A percentile compares a stretch with the other conserved stretches of the same genome.
These are phyloP conservation scores for Porites lutea DNA, from an alignment of 64 coral and sea anemone species.

Conservation along the genomic window DNA sequence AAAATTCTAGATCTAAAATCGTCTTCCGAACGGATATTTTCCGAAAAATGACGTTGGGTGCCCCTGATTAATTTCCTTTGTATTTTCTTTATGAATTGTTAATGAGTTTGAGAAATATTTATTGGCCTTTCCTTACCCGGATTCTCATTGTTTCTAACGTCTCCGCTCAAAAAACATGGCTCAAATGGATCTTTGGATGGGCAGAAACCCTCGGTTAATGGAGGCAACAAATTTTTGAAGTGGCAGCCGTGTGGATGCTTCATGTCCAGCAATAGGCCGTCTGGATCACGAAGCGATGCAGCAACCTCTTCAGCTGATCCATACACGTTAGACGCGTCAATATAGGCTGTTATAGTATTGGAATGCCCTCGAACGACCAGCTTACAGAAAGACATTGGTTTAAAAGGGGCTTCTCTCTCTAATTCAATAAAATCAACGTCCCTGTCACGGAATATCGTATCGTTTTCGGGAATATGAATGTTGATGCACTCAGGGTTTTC, in stretches of 20 bases:
- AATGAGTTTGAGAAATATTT: no score
- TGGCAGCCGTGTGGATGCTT: neutral
- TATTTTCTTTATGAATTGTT: no score
- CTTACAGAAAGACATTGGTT: neutral
- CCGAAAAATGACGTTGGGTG: no score
- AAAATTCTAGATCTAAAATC: no score
- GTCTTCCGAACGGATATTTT: no score
- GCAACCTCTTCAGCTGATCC: neutral
- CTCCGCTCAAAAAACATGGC: constrained; percentile 55
- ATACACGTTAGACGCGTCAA: constrained; percentile 56
- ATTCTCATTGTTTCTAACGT: constrained; percentile 48
- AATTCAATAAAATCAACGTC: constrained; percentile 34
- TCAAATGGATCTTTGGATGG: neutral
- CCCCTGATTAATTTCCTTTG: no score
- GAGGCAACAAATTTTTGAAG: constrained; percentile 19
- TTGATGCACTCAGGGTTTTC: constrained; percentile 60
- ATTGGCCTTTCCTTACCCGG: constrained; percentile 24
- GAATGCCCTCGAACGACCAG: neutral
- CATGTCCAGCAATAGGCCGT: constrained; percentile 7
- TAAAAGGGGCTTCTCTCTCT: constrained; percentile 44
- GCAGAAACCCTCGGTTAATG: constrained; percentile 7
- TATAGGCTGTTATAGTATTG: constrained; percentile 34
- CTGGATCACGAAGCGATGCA: neutral
- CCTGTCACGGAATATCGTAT: constrained; percentile 4
- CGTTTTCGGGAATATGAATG: constrained; percentile 31